phyloP scores from a whole-genome alignment of 2,797 vertebrate genomes.

The Hydrocynus forskahlii region DNA sequence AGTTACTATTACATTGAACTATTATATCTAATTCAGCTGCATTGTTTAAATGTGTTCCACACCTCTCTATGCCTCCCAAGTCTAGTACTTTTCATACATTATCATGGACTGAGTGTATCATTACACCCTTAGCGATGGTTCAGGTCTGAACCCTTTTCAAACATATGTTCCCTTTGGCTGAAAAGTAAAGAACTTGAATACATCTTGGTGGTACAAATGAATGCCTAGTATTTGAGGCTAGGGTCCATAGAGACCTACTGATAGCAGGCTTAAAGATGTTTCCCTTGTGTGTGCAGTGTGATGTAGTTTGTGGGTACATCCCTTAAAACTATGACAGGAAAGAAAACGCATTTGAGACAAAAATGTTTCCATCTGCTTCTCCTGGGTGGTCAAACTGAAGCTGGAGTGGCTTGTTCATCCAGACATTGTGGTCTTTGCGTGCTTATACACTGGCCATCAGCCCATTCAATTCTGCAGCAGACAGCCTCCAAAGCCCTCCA shows the following conservation, averaged over 20 bases:
- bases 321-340: slow-evolving; percentile 3
- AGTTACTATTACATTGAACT: background rate
- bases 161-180: background rate
- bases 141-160: background rate
- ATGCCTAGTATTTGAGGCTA: background rate
- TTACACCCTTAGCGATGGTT: too few relatives aligned
- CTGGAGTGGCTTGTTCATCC: background rate
- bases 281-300: background rate
- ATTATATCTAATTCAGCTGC: too few relatives aligned
- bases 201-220: slow-evolving; percentile 1
- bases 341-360: background rate
- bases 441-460: slow-evolving; percentile 9
- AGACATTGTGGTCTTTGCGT: slow-evolving; percentile 8
- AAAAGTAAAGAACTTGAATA: background rate
- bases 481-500: slow-evolving; percentile 7
- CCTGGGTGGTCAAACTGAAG: slow-evolving; percentile 4
- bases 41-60: too few relatives aligned
- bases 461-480: background rate
- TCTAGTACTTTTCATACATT: too few relatives aligned
- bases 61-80: too few relatives aligned
- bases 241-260: background rate
- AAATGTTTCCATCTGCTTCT: slow-evolving; percentile 19
- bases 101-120: too few relatives aligned
- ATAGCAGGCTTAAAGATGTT: background rate
- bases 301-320: background rate